Base-by-base conservation (phyloP, 2,797 vertebrate genomes). In the Hyperoplus immaculatus region DNA sequence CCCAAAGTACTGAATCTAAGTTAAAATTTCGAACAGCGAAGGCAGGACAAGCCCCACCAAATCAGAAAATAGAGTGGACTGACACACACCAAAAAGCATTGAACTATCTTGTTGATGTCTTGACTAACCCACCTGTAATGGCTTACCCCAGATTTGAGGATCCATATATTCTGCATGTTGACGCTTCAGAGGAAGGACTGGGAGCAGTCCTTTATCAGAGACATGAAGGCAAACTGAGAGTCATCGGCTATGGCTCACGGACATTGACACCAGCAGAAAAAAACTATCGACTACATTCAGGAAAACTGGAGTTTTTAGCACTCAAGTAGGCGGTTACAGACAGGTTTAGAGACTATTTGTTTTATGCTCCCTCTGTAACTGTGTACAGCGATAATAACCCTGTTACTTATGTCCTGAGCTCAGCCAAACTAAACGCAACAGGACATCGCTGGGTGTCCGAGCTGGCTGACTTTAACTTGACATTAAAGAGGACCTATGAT, bases 331-430 rank as follows among this genome's bases (percentile, higher is more conserved):
- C 58, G 3, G 59, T 82, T 36, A 29, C 29, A 29, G 29, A 78
- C 75, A 50, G 46, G 18, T 78, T 86, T 62, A 77, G 71, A 50
- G 71, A 78, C n/a, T 80, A 69, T 1, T 64, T 82, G 36, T 85
- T 55, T 65, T 73, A 78, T 72, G 62, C 74, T 4, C 80, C 77
- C 10, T 75, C 65, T 60, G 70, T 81, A 1, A 80, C 66, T 45
- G 38, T 81, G 3, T 78, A 71, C 0, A 84, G 57, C 45, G 75
- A 88, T 9, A 88, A 70, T 36, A 82, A 84, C 6, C 71, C 73
- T 14, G 12, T 69, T 63, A 77, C 60, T 8, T 84, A 64, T 76
- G 45, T 79, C 1, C 4, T 81, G 42, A 73, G 43, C 21, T 69
- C 55, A 42, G 78, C 55, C 6, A 78, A 86, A 58, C 6, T 77